phyloP scores from a whole-genome alignment of 2,888 invertebrate species.

The Ophonus ardosiacus region DNA sequence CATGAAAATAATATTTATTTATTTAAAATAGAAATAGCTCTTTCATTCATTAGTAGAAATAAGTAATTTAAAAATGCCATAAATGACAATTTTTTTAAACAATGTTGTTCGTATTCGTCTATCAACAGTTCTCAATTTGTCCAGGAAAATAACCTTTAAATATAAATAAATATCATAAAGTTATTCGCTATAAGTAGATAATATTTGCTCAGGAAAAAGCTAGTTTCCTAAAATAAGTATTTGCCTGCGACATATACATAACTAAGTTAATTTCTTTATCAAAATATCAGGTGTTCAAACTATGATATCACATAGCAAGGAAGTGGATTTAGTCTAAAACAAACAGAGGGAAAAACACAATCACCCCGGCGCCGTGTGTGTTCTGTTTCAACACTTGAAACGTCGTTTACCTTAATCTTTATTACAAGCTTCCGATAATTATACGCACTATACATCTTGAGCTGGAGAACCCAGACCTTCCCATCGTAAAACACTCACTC shows the following conservation, averaged over 20 bases:
- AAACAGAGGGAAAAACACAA: conserved; percentile 45
- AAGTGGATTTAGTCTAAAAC: conserved; percentile 47
- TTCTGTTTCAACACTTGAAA: conserved; percentile 56
- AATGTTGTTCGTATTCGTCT: too few relatives aligned
- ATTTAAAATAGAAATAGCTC: too few relatives aligned
- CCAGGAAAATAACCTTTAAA: too few relatives aligned
- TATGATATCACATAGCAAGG: conserved; percentile 44
- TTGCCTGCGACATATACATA: background rate
- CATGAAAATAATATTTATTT: too few relatives aligned
- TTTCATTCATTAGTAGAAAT: too few relatives aligned
- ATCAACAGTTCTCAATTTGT: too few relatives aligned
- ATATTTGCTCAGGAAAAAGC: background rate
- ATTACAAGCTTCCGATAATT: conserved; percentile 59
- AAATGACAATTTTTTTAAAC: too few relatives aligned
- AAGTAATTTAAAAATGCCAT: too few relatives aligned
- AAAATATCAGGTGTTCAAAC: conserved; percentile 52
- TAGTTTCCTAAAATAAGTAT: background rate
- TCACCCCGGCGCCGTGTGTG: conserved; percentile 49
- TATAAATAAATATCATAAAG: too few relatives aligned
- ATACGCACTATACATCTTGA: conserved; percentile 25
- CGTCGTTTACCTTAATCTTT: conserved; percentile 57
- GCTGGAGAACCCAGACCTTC: conserved; percentile 38
- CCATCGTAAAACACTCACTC: conserved; percentile 61
- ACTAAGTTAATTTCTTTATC: conserved; percentile 38
- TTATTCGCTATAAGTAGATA: background rate